Conservation (phyloP, 2,888 invertebrate genomes). For the Pheosia gnoma region DNA sequence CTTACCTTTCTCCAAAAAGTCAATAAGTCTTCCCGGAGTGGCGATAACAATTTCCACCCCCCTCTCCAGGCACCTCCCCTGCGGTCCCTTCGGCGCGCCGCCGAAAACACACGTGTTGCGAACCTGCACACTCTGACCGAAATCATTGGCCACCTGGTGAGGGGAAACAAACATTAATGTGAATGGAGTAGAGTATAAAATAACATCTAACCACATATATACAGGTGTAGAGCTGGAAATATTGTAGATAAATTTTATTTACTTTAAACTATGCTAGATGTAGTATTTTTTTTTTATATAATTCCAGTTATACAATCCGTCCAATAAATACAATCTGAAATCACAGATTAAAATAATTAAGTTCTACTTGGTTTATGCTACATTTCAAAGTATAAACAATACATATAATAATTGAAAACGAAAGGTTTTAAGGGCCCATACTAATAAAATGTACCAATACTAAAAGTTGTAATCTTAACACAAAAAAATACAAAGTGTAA, state of each 20-base stretch:
- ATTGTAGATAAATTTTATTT: background rate
- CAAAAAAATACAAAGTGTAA: background rate
- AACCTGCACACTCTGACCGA: slow-evolving; percentile 94
- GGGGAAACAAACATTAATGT: slow-evolving; percentile 5
- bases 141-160: slow-evolving; percentile 93
- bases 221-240: background rate
- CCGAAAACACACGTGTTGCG: slow-evolving; percentile 98
- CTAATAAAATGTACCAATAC: too few species aligned
- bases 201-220: background rate
- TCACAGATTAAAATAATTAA: slow-evolving; percentile 4
- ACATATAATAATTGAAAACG: too few species aligned
- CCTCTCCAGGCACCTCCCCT: slow-evolving; percentile 91
- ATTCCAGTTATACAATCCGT: slow-evolving; percentile 2
- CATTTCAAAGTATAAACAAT: background rate
- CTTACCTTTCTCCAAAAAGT: slow-evolving; percentile 92
- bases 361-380: background rate
- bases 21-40: slow-evolving; percentile 97
- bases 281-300: background rate
- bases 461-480: too few species aligned
- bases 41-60: slow-evolving; percentile 98
- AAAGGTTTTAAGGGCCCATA: too few species aligned
- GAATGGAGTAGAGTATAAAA: slow-evolving; percentile 26
- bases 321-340: too few species aligned
- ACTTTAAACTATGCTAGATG: too few species aligned
- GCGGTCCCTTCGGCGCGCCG: slow-evolving; percentile 98